Evolutionary conservation across 2,797 vertebrate genomes (phyloP), one percentile per base, ranked within the genome.

Genomic region (Amblyopsis hoosieri): DNA sequence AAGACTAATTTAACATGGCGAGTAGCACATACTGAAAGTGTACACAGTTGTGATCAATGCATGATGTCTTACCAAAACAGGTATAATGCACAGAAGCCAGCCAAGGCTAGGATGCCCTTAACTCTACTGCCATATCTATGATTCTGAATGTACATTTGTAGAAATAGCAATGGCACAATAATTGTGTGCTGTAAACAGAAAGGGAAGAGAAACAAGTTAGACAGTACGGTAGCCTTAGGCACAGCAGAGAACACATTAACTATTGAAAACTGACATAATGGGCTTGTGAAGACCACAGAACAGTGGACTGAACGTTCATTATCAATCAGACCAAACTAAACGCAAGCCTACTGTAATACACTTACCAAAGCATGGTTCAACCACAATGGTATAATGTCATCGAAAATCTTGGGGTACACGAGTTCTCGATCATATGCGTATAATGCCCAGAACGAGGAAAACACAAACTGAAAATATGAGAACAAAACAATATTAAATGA

Each of bases 401-500:
- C 84, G 1, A 76, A 53, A 45, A 66, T 57, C 65, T 79, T 87
- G 14, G 88, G 87, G 64, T 88, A 88, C 12, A 79, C 62, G 54
- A 71, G 50, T 73, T 91, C 89, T 63, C 83, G 74, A 57, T 89
- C 78, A 66, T 74, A 87, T 12, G 66, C 10, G 31, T 81, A 74
- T 31, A 87, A 60, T 59, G 82, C 68, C 89, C 89, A 93, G 80
- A 92, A 91, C 0, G 45, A 83, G 49, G 78, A 10, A 52, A 83
- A 84, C 46, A 94, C 90, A 90, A 93, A 91, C 76, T 88, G 66
- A 69, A 50, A 8, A 52, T 29, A 68, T 49, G n/a, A 49, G 50
- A 29, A 23, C 15, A 12, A 11, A 56, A 29, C 13, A 13, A n/a
- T 47, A 50, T 13, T 46, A 46, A 48, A 9, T 42, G 0, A 42